Percentiles rank a stretch among this genome's conserved stretches.
Evolutionary conservation across 2,888 invertebrate genomes (phyloP).

Genomic region (Mythimna loreyi): DNA sequence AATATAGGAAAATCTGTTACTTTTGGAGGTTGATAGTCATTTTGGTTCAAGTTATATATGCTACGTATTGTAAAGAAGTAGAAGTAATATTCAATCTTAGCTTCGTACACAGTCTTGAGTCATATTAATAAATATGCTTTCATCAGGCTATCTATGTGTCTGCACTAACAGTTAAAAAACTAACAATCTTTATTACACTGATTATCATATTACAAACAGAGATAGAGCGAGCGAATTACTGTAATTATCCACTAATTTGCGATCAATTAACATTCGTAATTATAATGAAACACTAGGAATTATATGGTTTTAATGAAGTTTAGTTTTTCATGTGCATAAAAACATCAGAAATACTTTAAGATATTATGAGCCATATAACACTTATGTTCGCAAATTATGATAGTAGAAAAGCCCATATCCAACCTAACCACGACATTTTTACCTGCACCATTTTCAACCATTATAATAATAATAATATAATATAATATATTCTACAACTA

Average conservation of each 20-base stretch:
- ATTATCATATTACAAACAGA: slow-evolving; percentile 54
- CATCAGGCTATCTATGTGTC: slow-evolving; percentile 8
- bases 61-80: too few species aligned
- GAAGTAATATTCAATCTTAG: neutral
- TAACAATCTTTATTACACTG: slow-evolving; percentile 52
- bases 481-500: too few species aligned
- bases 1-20: too few species aligned
- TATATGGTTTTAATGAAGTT: slow-evolving; percentile 11
- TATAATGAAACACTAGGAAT: slow-evolving; percentile 25
- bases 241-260: slow-evolving; percentile 57
- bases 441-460: neutral
- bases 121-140: slow-evolving; percentile 14
- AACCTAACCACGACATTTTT: too few species aligned
- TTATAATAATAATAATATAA: too few species aligned
- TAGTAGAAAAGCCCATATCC: too few species aligned
- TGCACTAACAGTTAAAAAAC: slow-evolving; percentile 25
- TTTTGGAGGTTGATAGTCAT: too few species aligned
- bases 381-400: too few species aligned
- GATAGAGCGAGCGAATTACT: slow-evolving; percentile 40
- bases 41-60: too few species aligned
- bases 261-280: slow-evolving; percentile 53
- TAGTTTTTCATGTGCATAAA: neutral
- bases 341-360: neutral
- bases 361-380: neutral
- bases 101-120: slow-evolving; percentile 3